Percentiles rank a stretch among this genome's conserved stretches.
Evolutionary conservation across 2,113 vertebrate species (phyloP).

Genomic region (Lophotis ruficrista): DNA sequence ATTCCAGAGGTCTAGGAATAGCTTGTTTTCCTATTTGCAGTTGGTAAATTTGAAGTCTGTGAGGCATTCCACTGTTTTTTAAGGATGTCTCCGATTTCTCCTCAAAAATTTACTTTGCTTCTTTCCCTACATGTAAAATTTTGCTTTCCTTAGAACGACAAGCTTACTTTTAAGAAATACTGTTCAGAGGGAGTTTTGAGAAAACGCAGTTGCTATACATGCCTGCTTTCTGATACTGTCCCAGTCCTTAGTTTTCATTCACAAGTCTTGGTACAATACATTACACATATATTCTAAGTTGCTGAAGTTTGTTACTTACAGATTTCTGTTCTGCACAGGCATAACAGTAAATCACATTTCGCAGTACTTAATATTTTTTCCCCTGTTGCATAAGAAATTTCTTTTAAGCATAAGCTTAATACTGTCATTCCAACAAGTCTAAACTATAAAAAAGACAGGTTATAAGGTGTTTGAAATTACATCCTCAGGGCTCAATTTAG

Average conservation of each 20-base stretch:
- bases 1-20: constrained; percentile 75
- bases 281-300: neutral
- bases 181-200: neutral
- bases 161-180: neutral
- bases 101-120: constrained; percentile 61
- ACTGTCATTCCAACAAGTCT: constrained; percentile 8
- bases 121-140: neutral
- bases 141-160: neutral
- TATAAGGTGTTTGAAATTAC: constrained; percentile 64
- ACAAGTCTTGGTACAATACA: neutral
- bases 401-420: neutral
- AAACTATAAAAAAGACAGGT: constrained; percentile 48
- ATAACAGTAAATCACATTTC: neutral
- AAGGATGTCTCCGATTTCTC: constrained; percentile 45
- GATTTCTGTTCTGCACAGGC: neutral
- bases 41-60: constrained; percentile 55
- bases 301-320: neutral
- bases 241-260: neutral
- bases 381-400: neutral
- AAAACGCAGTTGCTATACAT: neutral
- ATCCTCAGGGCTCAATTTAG: constrained; percentile 45
- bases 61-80: constrained; percentile 61
- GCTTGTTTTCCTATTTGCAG: constrained; percentile 66
- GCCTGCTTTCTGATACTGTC: neutral
- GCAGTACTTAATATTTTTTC: neutral